Evolutionary conservation across 2,797 vertebrate genomes (phyloP), one percentile per base, ranked within the genome.

Genomic region (Graptemys geographica): DNA sequence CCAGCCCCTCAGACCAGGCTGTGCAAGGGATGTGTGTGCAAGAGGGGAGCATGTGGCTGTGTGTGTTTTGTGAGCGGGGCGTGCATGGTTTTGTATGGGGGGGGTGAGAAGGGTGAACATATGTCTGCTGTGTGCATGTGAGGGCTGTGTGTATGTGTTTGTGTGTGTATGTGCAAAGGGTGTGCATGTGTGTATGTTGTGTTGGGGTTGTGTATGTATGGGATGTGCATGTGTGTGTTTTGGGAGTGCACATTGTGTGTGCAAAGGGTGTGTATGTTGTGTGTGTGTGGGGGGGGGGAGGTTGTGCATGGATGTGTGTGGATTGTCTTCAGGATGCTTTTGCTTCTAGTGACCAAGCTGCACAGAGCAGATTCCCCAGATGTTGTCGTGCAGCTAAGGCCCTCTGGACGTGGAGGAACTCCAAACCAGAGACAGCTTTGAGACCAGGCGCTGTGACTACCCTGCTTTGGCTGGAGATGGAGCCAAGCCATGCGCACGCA

Each of bases 11-110:
- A 31, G 27, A 41, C 1, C 31, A 13, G n/a, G 11, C 2, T 5
- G 65, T 72, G n/a, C 65, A 44, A 23, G 41, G 11, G 37, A 6
- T 4, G 3, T 0, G 0, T 0, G 21, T 15, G 28, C 51, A 4
- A 2, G 2, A 0, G 31, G 8, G 2, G 0, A 1, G 4, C 47
- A 33, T 16, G 5, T 1, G 0, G 3, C 0, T 1, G n/a, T 47
- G 81, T 44, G 19, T 6, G 53, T 53, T 53, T 53, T 0, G 0
- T 4, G 18, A 23, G 9, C 6, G 1, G 49, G 7, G 37, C 44
- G 76, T 4, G 28, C 11, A 18, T 23, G 19, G 3, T 0, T 0
- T 4, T 8, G 56, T 27, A 6, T 10, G n/a, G 25, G 21, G 6
- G 4, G 3, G 31, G 8, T 65, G 33, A n/a, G 31, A 65, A 65